Conservation (phyloP, 2,888 invertebrate species). For the Chloroclystis v-ata region DNA sequence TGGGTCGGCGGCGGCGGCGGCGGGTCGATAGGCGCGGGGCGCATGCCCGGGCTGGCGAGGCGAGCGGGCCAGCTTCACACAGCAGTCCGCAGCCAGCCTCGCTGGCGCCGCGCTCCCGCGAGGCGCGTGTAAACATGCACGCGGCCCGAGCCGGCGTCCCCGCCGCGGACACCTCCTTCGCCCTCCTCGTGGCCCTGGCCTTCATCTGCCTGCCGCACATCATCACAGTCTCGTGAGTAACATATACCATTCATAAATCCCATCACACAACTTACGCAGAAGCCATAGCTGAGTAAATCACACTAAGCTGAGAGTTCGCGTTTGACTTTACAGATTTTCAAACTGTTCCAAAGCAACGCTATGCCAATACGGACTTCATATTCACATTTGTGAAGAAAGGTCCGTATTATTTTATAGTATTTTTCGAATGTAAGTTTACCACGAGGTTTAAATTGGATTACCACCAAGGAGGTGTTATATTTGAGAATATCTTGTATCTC, state of each 20-base stretch:
- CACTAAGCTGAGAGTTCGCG: constrained; percentile 38
- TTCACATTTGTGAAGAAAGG: too few species aligned
- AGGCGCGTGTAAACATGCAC: constrained; percentile 55
- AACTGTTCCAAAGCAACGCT: too few species aligned
- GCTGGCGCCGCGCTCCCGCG: constrained; percentile 56
- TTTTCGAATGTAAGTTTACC: too few species aligned
- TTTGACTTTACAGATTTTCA: constrained; percentile 39
- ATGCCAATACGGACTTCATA: too few species aligned
- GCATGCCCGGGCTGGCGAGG: constrained; percentile 54
- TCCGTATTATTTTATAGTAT: too few species aligned
- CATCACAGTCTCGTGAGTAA: constrained; percentile 67
- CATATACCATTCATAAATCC: constrained; percentile 13
- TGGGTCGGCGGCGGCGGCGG: constrained; percentile 9
- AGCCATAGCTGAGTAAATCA: constrained; percentile 53
- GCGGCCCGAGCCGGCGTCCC: constrained; percentile 52
- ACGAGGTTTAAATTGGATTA: too few species aligned
- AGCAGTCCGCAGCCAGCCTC: constrained; percentile 66
- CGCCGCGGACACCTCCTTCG: constrained; percentile 57
- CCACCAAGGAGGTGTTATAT: too few species aligned
- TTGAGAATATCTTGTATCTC: neutral
- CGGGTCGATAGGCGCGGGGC: constrained; percentile 58
- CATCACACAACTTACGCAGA: constrained; percentile 32
- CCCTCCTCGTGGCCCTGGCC: constrained; percentile 59
- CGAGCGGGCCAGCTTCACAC: constrained; percentile 29
- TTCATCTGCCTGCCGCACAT: constrained; percentile 59